Base-by-base conservation (phyloP, 1,140 invertebrate genomes). In the Zophobas atratus region DNA sequence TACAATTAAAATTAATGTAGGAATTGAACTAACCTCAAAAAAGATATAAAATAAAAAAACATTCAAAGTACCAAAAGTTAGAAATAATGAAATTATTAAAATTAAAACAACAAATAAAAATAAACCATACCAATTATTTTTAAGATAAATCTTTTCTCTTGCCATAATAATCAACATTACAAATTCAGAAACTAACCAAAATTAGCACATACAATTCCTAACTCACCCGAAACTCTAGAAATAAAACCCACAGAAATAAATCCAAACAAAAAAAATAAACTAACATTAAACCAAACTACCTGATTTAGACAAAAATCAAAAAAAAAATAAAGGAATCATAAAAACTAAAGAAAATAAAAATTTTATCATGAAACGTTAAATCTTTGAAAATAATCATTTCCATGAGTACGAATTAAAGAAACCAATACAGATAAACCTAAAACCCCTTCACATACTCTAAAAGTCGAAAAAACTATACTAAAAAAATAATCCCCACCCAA, bases 341-440 rank as follows among this genome's bases (percentile, higher is more conserved):
- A 89, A 86, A 78, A 87, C 70, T 81, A 86, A 74, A 80, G 86
- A 81, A 73, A 87, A 83, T 82, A 87, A 81, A 86, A 86, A 84
- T 85, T 87, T 88, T 87, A 89, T 87, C 87, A 90, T 89, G 88
- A 88, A 86, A 86, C 84, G 86, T 83, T 87, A 86, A 89, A 88
- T 81, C 85, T 86, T 81, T 87, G 81, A 87, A 90, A 86, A 88
- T 88, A 88, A 87, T 90, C 88, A 86, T 87, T 89, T 1, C 89
- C 90, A 87, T 89, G 83, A 70, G 82, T 86, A 32, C 89, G 89
- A 88, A 90, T 88, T 87, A 90, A 86, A 53, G 86, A 86, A 77
- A 90, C 87, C 84, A 91, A 87, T 88, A 91, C 86, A 39, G 87
- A 87, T 80, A 91, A 84, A 0, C 89, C 89, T 86, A 91, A 89